Base-by-base conservation (phyloP, 2,113 vertebrate genomes). In the Dinomys branickii region DNA sequence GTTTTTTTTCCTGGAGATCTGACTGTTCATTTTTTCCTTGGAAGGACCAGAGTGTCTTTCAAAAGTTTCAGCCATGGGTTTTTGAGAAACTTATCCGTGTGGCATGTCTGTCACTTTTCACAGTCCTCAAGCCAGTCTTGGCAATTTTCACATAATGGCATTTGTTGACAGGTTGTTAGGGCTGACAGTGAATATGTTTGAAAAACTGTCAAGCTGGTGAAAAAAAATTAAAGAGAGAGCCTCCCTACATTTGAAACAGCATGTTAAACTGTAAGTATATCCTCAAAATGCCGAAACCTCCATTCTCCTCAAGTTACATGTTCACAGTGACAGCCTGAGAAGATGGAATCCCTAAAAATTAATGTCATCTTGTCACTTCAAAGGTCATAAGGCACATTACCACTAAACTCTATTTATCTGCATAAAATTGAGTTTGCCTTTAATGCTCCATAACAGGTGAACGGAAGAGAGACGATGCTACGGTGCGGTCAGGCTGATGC, bases 101-200 rank as follows among this genome's bases (percentile, higher is more conserved):
- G 99, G 99, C 99, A 99, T 98, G 98, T 98, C 99, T 99, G 99
- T 99, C 99, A 99, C 99, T 99, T 99, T 98, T 98, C 98, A 98
- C 98, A 99, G 99, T 98, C 98, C 98, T 99, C 98, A 98, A 98
- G 98, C 98, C 97, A 99, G 98, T 98, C 98, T 98, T 98, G 98
- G 99, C 98, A 98, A 99, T 98, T 99, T 98, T 98, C 99, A 98
- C 98, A 98, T 98, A 98, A 98, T 98, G 98, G 99, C 99, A 99
- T 98, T 98, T 99, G 98, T 99, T 99, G 99, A 99, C 99, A 99
- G 99, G 99, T 99, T 99, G 99, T 98, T 98, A 99, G 98, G 98
- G 99, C 99, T 99, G 98, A 99, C 99, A 98, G 98, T 98, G 99
- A 99, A 99, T 99, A 99, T 99, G 99, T 99, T 99, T 99, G 98